These are phyloP conservation scores for Nephrotoma guestfalica DNA, from an alignment of 2,888 invertebrate genomes.

Conservation along the genomic window DNA sequence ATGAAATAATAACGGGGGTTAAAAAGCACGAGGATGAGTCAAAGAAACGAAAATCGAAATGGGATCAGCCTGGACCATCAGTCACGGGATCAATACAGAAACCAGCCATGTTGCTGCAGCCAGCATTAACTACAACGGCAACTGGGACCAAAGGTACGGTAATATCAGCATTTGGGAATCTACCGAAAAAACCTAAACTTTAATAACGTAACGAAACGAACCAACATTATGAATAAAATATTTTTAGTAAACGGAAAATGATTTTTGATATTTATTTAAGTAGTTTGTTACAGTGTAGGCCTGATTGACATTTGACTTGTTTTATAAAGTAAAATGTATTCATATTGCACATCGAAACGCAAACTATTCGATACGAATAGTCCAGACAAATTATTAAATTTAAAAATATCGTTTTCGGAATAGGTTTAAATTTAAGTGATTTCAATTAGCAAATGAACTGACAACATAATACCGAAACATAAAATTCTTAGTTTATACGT, in stretches of 20 bases:
- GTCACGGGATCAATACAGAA: slow-evolving; percentile 19
- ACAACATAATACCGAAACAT: no score
- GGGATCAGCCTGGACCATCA: slow-evolving; percentile 67
- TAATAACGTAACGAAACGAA: neutral
- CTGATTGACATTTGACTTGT: neutral
- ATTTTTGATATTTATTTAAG: neutral
- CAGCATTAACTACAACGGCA: slow-evolving; percentile 61
- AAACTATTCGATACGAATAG: no score
- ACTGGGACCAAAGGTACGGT: slow-evolving; percentile 86
- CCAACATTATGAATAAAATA: neutral
- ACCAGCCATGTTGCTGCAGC: slow-evolving; percentile 48
- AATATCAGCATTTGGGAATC: slow-evolving; percentile 82
- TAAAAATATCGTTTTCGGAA: no score
- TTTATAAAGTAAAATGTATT: neutral
- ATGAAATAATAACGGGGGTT: slow-evolving; percentile 53
- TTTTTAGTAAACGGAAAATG: neutral
- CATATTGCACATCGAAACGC: no score
- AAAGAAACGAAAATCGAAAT: slow-evolving; percentile 79
- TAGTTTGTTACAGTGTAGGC: neutral
- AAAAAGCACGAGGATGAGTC: slow-evolving; percentile 54
- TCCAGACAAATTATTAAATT: no score
- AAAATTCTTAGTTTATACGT: no score
- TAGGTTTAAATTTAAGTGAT: no score
- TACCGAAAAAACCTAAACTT: slow-evolving; percentile 57
- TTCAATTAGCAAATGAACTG: no score